phyloP scores from a whole-genome alignment of 2,888 invertebrate species.

The Melieria crassipennis region DNA sequence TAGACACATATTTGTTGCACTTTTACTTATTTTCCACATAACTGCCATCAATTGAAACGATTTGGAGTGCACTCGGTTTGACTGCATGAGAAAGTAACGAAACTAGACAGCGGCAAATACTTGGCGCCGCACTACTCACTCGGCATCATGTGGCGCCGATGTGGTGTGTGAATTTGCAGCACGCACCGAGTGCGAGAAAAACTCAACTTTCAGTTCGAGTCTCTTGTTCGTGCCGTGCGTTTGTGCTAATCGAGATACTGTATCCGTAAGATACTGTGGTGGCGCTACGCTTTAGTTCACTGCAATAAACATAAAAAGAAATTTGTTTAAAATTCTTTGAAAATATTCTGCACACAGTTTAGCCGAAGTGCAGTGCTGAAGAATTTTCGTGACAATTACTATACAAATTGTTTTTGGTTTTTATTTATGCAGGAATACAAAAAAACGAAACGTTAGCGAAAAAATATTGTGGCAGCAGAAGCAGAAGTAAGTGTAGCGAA shows the following conservation, averaged over 20 bases:
- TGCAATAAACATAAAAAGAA: conserved; percentile 25
- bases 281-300: conserved; percentile 39
- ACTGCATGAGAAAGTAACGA: too few species aligned
- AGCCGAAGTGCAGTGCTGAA: too few species aligned
- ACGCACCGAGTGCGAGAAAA: conserved; percentile 9
- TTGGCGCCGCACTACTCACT: too few species aligned
- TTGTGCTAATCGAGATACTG: conserved; percentile 38
- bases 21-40: too few species aligned
- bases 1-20: too few species aligned
- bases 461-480: not conserved
- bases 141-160: too few species aligned
- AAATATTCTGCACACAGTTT: too few species aligned
- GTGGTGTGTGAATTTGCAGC: conserved; percentile 6
- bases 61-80: too few species aligned
- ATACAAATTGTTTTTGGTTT: not conserved
- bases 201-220: conserved; percentile 49
- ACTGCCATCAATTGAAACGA: too few species aligned
- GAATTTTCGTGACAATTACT: conserved; percentile 7
- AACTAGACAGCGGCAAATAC: too few species aligned
- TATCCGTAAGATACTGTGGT: conserved; percentile 39
- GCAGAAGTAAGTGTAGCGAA: not conserved
- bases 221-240: conserved; percentile 50
- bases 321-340: not conserved
- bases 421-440: not conserved
- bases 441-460: not conserved